Percentiles rank a stretch among this genome's conserved stretches.
phyloP scores from a whole-genome alignment of 92 coral and sea anemone genomes.

The Palythoa heliodiscus region DNA sequence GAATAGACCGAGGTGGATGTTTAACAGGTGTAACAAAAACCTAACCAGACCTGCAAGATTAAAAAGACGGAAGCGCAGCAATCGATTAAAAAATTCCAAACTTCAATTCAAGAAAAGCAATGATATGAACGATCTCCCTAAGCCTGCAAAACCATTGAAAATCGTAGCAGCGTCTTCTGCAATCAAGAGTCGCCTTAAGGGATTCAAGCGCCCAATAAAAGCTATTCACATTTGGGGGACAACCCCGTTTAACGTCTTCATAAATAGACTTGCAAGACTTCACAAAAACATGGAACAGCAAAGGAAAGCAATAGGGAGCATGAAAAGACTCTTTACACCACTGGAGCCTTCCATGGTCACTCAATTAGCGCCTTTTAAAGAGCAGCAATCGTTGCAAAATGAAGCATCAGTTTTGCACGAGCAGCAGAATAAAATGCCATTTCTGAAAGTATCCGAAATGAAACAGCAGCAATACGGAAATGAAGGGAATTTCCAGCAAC shows the following conservation, averaged over 20 bases:
- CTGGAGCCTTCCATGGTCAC: conserved; percentile 33
- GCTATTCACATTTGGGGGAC: conserved; percentile 96
- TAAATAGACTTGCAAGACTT: conserved; percentile 69
- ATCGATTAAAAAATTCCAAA: not conserved
- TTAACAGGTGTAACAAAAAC: too few relatives aligned
- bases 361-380: not conserved
- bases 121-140: not conserved
- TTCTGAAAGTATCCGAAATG: not conserved
- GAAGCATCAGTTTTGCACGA: not conserved
- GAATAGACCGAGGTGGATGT: not conserved
- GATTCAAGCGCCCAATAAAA: conserved; percentile 68
- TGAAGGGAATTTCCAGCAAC: not conserved
- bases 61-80: conserved; percentile 43
- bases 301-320: conserved; percentile 48
- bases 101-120: not conserved
- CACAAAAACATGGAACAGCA: conserved; percentile 58
- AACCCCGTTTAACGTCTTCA: conserved; percentile 85
- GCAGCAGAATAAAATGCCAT: not conserved
- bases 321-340: conserved; percentile 70
- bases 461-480: not conserved
- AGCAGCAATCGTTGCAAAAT: conserved; percentile 9
- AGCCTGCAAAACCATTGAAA: not conserved
- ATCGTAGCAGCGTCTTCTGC: conserved; percentile 77
- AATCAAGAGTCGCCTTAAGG: conserved; percentile 66
- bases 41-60: too few relatives aligned